Evolutionary conservation across 1,140 invertebrate genomes (phyloP), one percentile per base, ranked within the genome.

Genomic region (Hycleus phaleratus): DNA sequence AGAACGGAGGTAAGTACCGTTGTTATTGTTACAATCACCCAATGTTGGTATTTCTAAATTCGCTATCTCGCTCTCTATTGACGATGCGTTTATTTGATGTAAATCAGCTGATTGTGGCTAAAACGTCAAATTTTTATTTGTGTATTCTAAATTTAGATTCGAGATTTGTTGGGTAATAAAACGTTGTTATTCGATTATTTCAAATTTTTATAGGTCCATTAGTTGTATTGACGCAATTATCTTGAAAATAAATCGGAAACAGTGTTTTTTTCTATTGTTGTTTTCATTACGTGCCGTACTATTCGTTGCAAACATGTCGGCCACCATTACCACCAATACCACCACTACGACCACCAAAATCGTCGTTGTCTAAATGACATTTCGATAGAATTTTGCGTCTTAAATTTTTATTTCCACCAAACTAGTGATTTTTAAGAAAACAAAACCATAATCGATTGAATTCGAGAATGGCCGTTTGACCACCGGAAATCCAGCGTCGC

Each of bases 21-120:
- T 24, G 53, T 48, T 11, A 10, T 24, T 32, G 46, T 9, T 18
- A 8, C 11, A 18, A 11, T 9, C 12, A 2, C 39, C 11, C 18
- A 32, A 18, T 12, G 49, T 44, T 18, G 25, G 38, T 11, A 9
- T 25, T 55, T 18, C 18, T 18, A 18, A 18, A 18, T 18, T 18
- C 18, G 18, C 18, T 18, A 18, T 18, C 18, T 18, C 32, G 44
- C 40, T 50, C 26, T 55, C 58, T 58, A 59, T 56, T 50, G 43
- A 56, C 39, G 53, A 53, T 2, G 49, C 48, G 38, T 55, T 45
- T 49, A 51, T 63, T 68, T 66, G 63, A 68, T 63, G 58, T 59
- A 66, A 68, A 69, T 66, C 68, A 69, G 68, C 68, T 69, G 68
- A 69, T 68, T 68, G 45, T 53, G 46, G 42, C 44, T 18, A 18